Evolutionary conservation across 37 sponge, comb jelly and placozoan genomes (phyloP), one percentile per base, ranked within the genome.

Genomic region (Diacarnus erythraeanus): DNA sequence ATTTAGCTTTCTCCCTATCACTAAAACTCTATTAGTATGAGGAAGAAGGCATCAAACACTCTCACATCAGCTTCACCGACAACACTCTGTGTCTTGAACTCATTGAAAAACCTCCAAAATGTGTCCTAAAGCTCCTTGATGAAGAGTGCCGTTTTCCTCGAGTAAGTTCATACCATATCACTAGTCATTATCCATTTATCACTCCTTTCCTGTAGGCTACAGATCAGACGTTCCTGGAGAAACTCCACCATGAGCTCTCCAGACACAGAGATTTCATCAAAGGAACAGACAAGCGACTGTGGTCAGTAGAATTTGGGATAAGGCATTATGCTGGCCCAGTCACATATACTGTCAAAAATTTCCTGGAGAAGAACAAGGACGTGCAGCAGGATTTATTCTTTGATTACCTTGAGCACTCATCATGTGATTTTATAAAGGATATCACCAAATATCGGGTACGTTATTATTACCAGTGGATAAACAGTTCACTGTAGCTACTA

Each of bases 321-420:
- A 42, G 43, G 59, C 97, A 97, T 80, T 97, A 97, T 63, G 94
- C 94, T 60, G 97, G 97, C 3, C 78, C 81, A n/a, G 97, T 97
- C 40, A 86, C 84, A 33, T 97, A 97, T 72, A 71, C 42, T 0
- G 90, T 97, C 1, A 66, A 74, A 8, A 67, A 79, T 29, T 91
- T 97, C 73, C 88, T 97, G 42, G 92, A 94, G 64, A 97, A 94
- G 85, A 97, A 97, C 92, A 97, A 97, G 77, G 94, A 94, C 35
- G 92, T 94, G 44, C 97, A 97, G 58, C 92, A 97, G 44, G 94
- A 91, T 22, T 75, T 90, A 81, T 74, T 97, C 39, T 97, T 97
- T 81, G 94, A 97, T 36, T 80, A 43, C 43, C 92, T 97, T 73
- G 84, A 87, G 65, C 44, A 61, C 17, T 94, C 97, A 35, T 74